phyloP scores from a whole-genome alignment of 2,113 vertebrate species.

The Paedocypris sp. region DNA sequence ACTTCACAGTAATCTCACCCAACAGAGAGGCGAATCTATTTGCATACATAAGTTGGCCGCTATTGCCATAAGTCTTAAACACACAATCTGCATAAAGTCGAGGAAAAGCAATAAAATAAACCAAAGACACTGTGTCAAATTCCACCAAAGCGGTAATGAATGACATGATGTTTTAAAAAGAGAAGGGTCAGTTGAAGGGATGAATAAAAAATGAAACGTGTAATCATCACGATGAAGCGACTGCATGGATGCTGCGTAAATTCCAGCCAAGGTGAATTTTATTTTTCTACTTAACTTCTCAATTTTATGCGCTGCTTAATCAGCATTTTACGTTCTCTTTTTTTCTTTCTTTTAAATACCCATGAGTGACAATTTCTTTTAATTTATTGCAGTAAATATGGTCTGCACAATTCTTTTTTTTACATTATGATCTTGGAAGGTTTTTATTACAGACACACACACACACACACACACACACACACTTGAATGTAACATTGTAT shows the following conservation, averaged over 20 bases:
- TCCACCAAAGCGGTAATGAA: constrained; percentile 29
- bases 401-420: too few relatives aligned
- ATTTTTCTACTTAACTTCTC: constrained; percentile 42
- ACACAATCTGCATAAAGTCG: constrained; percentile 33
- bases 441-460: too few relatives aligned
- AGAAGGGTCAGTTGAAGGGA: not conserved
- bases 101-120: constrained; percentile 22
- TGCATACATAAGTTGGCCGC: constrained; percentile 41
- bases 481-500: too few relatives aligned
- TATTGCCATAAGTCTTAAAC: constrained; percentile 43
- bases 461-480: too few relatives aligned
- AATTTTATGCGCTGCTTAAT: constrained; percentile 56
- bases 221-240: not conserved
- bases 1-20: constrained; percentile 47
- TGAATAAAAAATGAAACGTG: not conserved
- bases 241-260: constrained; percentile 1
- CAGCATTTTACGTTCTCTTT: constrained; percentile 57
- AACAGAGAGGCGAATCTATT: constrained; percentile 44
- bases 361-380: constrained; percentile 52
- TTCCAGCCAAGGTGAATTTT: constrained; percentile 19
- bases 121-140: constrained; percentile 34
- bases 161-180: constrained; percentile 1
- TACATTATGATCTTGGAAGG: too few relatives aligned
- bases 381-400: too few relatives aligned
- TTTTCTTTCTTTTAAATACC: constrained; percentile 44